phyloP scores from a whole-genome alignment of 2,797 vertebrate genomes.

The Poeciliopsis infans region DNA sequence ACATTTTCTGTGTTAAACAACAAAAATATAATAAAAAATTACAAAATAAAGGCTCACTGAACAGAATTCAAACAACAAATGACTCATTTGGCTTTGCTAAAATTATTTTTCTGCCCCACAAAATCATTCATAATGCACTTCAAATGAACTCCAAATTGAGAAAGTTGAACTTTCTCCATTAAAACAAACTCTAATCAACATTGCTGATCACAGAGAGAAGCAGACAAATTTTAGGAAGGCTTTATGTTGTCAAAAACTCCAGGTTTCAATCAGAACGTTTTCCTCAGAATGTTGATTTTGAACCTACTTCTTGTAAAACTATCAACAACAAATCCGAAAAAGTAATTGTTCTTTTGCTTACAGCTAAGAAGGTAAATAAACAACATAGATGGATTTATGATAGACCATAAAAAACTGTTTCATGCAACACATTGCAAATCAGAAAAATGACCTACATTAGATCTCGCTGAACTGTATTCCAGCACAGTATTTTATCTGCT shows the following conservation, averaged over 20 bases:
- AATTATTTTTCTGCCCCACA: background rate
- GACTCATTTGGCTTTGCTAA: background rate
- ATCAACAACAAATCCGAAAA: background rate
- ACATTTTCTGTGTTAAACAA: background rate
- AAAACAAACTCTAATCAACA: background rate
- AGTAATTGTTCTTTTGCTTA: background rate
- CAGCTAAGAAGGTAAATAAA: background rate
- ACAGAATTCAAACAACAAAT: background rate
- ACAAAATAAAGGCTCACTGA: background rate
- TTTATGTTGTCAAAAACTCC: background rate
- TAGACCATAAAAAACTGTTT: background rate
- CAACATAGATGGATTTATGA: background rate
- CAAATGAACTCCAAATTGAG: background rate
- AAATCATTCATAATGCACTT: background rate
- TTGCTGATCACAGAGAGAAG: no score
- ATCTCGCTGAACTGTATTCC: background rate
- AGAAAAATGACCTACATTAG: background rate
- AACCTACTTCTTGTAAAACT: background rate
- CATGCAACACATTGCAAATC: background rate
- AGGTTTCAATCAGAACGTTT: background rate
- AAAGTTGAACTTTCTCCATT: background rate
- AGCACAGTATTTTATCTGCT: background rate
- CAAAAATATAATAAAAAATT: background rate
- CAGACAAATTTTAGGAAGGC: background rate
- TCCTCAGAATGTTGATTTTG: background rate